Evolutionary conservation across 2,797 vertebrate genomes (phyloP).

Genomic region (Merluccius polli): DNA sequence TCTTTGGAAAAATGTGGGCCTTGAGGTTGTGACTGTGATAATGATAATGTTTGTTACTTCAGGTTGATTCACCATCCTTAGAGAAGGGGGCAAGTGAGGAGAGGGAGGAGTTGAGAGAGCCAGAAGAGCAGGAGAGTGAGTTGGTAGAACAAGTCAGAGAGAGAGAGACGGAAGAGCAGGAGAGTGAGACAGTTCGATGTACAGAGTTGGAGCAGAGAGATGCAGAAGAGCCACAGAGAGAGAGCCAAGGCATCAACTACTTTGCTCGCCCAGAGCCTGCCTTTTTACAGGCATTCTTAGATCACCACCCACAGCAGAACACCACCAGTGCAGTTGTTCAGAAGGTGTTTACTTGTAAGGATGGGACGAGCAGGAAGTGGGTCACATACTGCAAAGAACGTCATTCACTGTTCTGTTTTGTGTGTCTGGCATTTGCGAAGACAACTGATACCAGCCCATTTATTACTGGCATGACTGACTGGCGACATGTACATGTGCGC

Average conservation of each 20-base stretch:
- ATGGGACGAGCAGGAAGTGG: not conserved
- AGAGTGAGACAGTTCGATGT: not conserved
- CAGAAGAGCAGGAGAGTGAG: no score
- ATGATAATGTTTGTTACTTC: no score
- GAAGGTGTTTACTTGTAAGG: not conserved
- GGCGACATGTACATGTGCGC: not conserved
- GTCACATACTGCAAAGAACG: not conserved
- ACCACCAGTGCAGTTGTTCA: not conserved
- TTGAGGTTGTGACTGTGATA: no score
- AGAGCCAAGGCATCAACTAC: constrained; percentile 7
- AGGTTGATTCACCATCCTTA: not conserved
- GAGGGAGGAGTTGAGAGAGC: no score
- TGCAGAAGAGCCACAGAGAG: constrained; percentile 12
- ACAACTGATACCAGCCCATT: not conserved
- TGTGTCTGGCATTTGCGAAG: not conserved
- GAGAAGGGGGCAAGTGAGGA: no score
- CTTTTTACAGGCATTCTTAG: not conserved
- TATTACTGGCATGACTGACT: constrained; percentile 2
- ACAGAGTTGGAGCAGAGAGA: not conserved
- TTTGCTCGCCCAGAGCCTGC: constrained; percentile 8
- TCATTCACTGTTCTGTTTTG: not conserved
- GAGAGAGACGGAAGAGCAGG: no score
- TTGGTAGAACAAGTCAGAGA: no score
- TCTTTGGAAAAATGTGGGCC: no score
- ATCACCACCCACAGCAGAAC: not conserved